Evolutionary conservation across 1,140 invertebrate species (phyloP).

Genomic region (Bradynema listronoti): DNA sequence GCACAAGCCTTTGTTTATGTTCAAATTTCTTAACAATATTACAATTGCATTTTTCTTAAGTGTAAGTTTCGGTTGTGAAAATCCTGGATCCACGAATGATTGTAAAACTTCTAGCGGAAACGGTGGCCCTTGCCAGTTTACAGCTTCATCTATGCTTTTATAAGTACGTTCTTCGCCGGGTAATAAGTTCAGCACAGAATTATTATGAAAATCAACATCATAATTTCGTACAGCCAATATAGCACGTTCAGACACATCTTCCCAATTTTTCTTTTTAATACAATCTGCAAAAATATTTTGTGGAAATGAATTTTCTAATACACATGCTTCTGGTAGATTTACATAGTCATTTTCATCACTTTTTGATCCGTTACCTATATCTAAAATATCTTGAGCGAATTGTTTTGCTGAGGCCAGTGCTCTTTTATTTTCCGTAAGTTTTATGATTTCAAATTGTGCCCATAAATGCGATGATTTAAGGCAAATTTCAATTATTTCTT

Average conservation of each 20-base stretch:
- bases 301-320: constrained; percentile 7
- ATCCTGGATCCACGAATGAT: constrained; percentile 6
- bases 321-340: constrained; percentile 20
- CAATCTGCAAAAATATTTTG: constrained; percentile 20
- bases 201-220: constrained; percentile 21
- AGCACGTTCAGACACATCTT: constrained; percentile 15
- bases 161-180: constrained; percentile 21
- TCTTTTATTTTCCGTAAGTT: constrained; percentile 43
- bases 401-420: constrained; percentile 13
- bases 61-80: constrained; percentile 17
- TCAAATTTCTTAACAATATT: constrained; percentile 33
- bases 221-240: constrained; percentile 35
- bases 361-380: constrained; percentile 38
- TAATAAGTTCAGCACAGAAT: constrained; percentile 24
- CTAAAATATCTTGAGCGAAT: constrained; percentile 33
- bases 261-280: constrained; percentile 6
- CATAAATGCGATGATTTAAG: constrained; percentile 45
- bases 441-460: constrained; percentile 22
- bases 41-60: constrained; percentile 25
- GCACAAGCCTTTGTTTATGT: constrained; percentile 24
- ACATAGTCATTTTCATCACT: constrained; percentile 23
- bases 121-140: too few relatives aligned
- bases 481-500: constrained; percentile 33
- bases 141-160: constrained; percentile 17
- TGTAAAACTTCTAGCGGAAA: constrained; percentile 36